Conservation (phyloP, 2,888 invertebrate genomes). For the Epirrita christyi region DNA sequence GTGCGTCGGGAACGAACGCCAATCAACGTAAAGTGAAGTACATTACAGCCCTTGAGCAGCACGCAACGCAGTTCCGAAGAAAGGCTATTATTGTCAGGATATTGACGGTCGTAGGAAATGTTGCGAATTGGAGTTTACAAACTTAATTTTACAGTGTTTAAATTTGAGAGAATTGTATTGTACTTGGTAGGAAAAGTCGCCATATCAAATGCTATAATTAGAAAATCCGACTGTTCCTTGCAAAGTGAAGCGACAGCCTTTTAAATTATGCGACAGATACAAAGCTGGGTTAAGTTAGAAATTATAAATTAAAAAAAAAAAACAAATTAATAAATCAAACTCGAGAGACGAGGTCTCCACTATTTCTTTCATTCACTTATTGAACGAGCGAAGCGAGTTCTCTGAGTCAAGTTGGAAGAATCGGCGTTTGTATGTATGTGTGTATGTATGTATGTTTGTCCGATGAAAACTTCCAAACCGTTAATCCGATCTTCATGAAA, state of each 20-base stretch:
- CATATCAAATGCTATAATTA: background rate
- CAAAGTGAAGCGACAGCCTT: background rate
- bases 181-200: background rate
- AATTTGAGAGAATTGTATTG: background rate
- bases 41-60: slow-evolving; percentile 47
- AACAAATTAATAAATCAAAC: too few species aligned
- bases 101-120: slow-evolving; percentile 2
- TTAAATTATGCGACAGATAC: too few species aligned
- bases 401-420: too few species aligned
- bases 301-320: background rate
- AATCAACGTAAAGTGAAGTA: slow-evolving; percentile 53
- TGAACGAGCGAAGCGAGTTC: too few species aligned
- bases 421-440: too few species aligned
- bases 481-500: too few species aligned
- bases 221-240: background rate
- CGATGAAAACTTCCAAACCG: too few species aligned
- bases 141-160: background rate
- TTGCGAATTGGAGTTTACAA: background rate
- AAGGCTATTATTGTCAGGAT: slow-evolving; percentile 33
- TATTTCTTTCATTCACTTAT: too few species aligned
- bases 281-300: too few species aligned
- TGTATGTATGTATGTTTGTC: too few species aligned
- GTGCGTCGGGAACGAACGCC: slow-evolving; percentile 50
- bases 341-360: too few species aligned
- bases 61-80: slow-evolving; percentile 52